Evolutionary conservation across 2,888 invertebrate species (phyloP), one percentile per base, ranked within the genome.

Genomic region (Pantelozetes paolii): DNA sequence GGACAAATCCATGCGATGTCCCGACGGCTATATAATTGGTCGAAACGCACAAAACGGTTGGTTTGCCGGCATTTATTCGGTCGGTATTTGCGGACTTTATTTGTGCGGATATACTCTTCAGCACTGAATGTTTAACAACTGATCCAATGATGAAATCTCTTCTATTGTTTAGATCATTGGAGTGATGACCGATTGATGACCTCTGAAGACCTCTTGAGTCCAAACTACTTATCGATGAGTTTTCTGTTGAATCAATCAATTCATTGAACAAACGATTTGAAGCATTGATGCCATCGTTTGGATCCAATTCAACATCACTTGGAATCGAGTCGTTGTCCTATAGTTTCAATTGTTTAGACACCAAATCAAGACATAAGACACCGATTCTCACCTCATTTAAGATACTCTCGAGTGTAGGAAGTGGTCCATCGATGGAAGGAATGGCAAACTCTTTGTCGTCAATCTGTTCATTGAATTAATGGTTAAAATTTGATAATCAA

Each of bases 31-130:
- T 87, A 67, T 71, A 75, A 74, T 72, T 62, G 74, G 57, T 54
- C 23, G 62, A 69, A 59, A 70, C 42, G 78, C 81, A 82, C 80
- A 84, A 81, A 8, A 92, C 89, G 75, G 94, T 94, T 13, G 94
- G 91, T 77, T 90, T 85, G 6, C 96, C 96, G 73, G 94, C 91
- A 83, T 91, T 89, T 20, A 94, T 90, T 78, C 92, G 87, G 79
- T 95, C 94, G 79, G 89, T 88, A n/a, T 73, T 71, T 64, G 95
- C 94, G 75, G 94, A 92, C 76, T 87, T 84, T 28, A 96, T 85
- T 83, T 96, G 96, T 30, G 93, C 88, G 3, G 95, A 92, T 71
- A 96, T 88, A 76, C 92, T 93, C 82, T 93, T 92, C 75, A 96
- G 93, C 86, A 45, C 26, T 40, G 89, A 88, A 81, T 91, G 91